These are phyloP conservation scores for Gyps fulvus DNA, from an alignment of 2,113 vertebrate genomes.

Conservation along the genomic window DNA sequence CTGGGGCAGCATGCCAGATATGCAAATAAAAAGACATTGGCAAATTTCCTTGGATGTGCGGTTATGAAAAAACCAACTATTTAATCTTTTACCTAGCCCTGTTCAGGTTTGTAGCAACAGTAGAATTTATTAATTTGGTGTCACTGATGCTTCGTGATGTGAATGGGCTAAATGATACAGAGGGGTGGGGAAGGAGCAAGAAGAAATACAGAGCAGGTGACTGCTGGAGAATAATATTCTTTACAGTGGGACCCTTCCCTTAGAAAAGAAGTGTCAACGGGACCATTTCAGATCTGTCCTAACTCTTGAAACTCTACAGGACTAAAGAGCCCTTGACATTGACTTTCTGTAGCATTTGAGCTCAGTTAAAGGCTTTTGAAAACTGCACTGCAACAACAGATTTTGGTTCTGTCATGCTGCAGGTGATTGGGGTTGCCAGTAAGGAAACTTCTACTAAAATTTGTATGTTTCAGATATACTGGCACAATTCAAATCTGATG, in stretches of 20 bases:
- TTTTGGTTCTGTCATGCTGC: not conserved
- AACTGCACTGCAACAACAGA: not conserved
- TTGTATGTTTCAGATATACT: not conserved
- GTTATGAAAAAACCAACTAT: slow-evolving; percentile 62
- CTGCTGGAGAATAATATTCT: slow-evolving; percentile 17
- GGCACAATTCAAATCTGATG: not conserved
- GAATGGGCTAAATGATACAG: slow-evolving; percentile 17
- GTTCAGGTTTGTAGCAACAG: slow-evolving; percentile 18
- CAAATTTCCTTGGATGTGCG: slow-evolving; percentile 69
- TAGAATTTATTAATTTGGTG: slow-evolving; percentile 49
- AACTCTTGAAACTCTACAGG: not conserved
- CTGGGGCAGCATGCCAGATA: slow-evolving; percentile 73
- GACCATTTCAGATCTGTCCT: not conserved
- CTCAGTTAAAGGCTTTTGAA: not conserved
- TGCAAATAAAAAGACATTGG: slow-evolving; percentile 76
- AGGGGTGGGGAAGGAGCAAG: not conserved
- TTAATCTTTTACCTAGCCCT: slow-evolving; percentile 59
- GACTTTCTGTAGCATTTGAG: not conserved
- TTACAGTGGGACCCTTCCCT: not conserved
- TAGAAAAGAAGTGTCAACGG: slow-evolving; percentile 7
- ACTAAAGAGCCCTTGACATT: not conserved
- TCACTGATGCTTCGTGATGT: slow-evolving; percentile 52
- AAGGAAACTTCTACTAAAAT: not conserved
- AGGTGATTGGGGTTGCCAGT: not conserved
- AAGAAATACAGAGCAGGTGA: not conserved